phyloP scores from a whole-genome alignment of 2,797 vertebrate genomes.

The Tapirus indicus region DNA sequence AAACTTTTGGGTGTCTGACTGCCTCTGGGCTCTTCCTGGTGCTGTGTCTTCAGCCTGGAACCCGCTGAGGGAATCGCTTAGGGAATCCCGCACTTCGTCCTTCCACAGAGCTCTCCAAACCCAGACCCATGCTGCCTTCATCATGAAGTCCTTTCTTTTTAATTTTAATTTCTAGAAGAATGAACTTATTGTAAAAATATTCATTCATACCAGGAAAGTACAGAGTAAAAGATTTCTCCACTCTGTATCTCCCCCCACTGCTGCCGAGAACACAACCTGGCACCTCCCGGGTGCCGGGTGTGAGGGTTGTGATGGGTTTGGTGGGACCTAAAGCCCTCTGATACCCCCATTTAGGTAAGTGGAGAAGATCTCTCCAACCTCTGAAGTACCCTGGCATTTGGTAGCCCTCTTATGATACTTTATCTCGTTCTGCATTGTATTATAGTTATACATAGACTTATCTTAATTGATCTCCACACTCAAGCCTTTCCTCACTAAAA shows the following conservation, averaged over 20 bases:
- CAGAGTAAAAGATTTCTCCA: background rate
- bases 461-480: background rate
- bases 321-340: background rate
- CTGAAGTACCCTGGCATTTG: background rate
- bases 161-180: background rate
- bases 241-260: fast-evolving
- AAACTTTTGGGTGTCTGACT: background rate
- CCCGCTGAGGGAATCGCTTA: no score
- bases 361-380: background rate
- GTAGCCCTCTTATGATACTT: background rate
- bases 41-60: background rate
- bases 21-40: background rate
- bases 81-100: background rate
- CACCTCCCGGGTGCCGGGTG: background rate
- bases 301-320: background rate
- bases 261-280: background rate
- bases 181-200: background rate
- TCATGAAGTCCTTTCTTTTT: background rate
- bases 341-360: background rate
- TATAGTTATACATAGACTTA: background rate
- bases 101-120: background rate
- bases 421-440: background rate
- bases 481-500: background rate
- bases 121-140: background rate
- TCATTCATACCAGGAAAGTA: background rate